Evolutionary conservation across 2,888 invertebrate genomes (phyloP).

Genomic region (Psococerastis gibbosa): DNA sequence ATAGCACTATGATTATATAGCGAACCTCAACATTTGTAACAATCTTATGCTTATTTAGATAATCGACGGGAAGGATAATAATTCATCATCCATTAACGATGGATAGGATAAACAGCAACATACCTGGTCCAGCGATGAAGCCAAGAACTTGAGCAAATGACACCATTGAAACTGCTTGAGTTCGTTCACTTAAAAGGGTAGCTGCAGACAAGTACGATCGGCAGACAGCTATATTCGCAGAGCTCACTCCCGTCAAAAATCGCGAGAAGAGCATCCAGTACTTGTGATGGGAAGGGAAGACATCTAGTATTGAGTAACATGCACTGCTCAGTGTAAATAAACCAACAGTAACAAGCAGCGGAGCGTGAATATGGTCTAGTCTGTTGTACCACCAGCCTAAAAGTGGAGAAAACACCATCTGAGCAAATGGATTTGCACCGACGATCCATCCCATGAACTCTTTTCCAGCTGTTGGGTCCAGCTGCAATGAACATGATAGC

Average conservation of each 20-base stretch:
- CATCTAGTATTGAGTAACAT: conserved; percentile 55
- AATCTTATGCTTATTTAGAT: too few species aligned
- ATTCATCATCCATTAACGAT: too few species aligned
- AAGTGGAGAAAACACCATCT: conserved; percentile 68
- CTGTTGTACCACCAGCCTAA: conserved; percentile 73
- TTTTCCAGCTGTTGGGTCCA: conserved; percentile 60
- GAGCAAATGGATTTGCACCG: conserved; percentile 71
- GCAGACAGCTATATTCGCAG: conserved; percentile 68
- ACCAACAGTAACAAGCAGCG: conserved; percentile 46
- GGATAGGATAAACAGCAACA: too few species aligned
- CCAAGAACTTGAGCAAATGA: conserved; percentile 73
- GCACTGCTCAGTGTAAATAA: conserved; percentile 54
- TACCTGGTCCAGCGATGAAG: conserved; percentile 60
- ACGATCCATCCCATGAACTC: conserved; percentile 69
- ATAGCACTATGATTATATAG: too few species aligned
- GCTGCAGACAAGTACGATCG: conserved; percentile 71
- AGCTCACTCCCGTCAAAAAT: conserved; percentile 66
- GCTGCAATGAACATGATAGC: conserved; percentile 30
- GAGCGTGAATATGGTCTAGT: conserved; percentile 47
- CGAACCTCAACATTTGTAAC: too few species aligned
- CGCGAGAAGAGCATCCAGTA: conserved; percentile 58
- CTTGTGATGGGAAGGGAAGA: conserved; percentile 40
- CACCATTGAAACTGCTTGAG: conserved; percentile 63
- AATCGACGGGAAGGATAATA: too few species aligned
- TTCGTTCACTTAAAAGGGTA: conserved; percentile 59